These are phyloP conservation scores for Meganola albula DNA, from an alignment of 2,888 invertebrate species.

Conservation along the genomic window DNA sequence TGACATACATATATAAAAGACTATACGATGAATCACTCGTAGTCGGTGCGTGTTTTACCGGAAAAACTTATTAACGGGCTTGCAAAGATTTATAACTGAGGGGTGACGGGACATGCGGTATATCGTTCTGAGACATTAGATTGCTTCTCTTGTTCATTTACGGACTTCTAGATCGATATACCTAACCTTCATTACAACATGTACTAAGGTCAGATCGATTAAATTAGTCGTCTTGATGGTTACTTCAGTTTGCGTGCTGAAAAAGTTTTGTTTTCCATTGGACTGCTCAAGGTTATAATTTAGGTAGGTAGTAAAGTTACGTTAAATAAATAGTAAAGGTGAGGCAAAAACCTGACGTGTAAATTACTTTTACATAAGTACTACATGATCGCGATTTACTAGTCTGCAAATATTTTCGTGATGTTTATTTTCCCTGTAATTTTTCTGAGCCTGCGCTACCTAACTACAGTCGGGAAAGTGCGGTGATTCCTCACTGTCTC, in stretches of 20 bases:
- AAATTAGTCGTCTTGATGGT: too few species aligned
- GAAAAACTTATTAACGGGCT: slow-evolving; percentile 37
- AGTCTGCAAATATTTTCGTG: slow-evolving; percentile 17
- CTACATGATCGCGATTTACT: too few species aligned
- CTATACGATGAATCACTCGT: slow-evolving; percentile 51
- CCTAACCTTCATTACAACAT: too few species aligned
- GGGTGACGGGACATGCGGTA: slow-evolving; percentile 21
- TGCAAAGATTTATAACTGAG: slow-evolving; percentile 45
- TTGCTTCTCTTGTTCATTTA: slow-evolving; percentile 24
- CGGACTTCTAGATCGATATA: slow-evolving; percentile 13
- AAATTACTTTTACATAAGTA: too few species aligned
- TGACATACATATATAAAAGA: too few species aligned
- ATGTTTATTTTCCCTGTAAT: slow-evolving; percentile 26
- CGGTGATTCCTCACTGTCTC: slow-evolving; percentile 35
- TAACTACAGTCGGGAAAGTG: slow-evolving; percentile 28
- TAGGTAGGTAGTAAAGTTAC: slow-evolving; percentile 22
- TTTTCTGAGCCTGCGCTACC: too few species aligned
- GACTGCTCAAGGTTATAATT: slow-evolving; percentile 27
- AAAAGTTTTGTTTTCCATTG: slow-evolving; percentile 23
- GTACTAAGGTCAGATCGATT: too few species aligned
- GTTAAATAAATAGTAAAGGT: slow-evolving; percentile 17
- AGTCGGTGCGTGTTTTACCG: slow-evolving; percentile 43
- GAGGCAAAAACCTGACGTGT: too few species aligned
- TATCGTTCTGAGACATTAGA: slow-evolving; percentile 23
- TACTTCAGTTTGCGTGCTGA: slow-evolving; percentile 27